Evolutionary conservation across 2,888 invertebrate genomes (phyloP).

Genomic region (Phoronis australis): DNA sequence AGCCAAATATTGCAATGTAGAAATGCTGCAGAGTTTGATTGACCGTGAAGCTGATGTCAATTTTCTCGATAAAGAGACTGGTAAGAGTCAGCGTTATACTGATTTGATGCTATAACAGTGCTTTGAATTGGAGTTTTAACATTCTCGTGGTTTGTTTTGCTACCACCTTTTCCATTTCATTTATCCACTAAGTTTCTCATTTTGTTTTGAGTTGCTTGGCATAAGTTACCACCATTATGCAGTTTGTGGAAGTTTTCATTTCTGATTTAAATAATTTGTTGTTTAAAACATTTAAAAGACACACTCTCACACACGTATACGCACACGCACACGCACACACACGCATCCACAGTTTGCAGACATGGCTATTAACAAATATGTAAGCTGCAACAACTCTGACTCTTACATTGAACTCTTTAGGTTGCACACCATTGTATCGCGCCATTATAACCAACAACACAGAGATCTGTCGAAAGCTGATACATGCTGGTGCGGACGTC

Average conservation of each 20-base stretch:
- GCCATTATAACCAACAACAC: constrained; percentile 34
- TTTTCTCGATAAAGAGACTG: constrained; percentile 31
- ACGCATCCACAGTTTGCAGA: no score
- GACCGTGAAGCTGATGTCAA: constrained; percentile 37
- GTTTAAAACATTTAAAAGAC: no score
- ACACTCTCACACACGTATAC: not conserved
- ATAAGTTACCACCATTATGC: not conserved
- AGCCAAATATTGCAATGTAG: constrained; percentile 28
- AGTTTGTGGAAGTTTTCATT: not conserved
- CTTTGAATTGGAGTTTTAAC: no score
- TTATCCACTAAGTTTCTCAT: not conserved
- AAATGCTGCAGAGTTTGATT: constrained; percentile 29
- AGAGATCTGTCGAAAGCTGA: constrained; percentile 22
- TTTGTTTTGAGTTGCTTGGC: not conserved
- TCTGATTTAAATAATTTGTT: no score
- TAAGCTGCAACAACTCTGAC: not conserved
- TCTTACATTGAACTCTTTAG: constrained; percentile 14
- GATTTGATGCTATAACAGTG: no score
- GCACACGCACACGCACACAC: no score
- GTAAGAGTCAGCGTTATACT: constrained; percentile 8
- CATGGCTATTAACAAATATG: no score
- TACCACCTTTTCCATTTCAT: not conserved
- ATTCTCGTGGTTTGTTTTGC: not conserved
- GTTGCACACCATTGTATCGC: constrained; percentile 35
- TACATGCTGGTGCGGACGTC: constrained; percentile 43